Percentiles rank a stretch among this genome's conserved stretches.
Evolutionary conservation across 2,113 vertebrate species (phyloP).

Genomic region (Oryzias woworae): DNA sequence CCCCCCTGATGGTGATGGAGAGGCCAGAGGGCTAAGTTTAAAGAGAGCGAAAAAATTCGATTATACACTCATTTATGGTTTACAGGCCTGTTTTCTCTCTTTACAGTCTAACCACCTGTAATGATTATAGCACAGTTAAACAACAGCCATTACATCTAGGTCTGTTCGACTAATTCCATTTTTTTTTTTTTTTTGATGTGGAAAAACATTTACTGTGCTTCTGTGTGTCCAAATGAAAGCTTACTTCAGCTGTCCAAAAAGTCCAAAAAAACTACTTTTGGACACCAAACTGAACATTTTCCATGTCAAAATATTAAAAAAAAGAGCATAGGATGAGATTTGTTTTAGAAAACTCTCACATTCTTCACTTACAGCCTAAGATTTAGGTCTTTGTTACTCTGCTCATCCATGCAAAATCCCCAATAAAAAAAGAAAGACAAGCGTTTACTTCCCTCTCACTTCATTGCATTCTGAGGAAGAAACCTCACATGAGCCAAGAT

Average conservation of each 20-base stretch:
- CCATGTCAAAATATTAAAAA: not conserved
- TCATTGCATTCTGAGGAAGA: not conserved
- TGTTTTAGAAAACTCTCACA: slow-evolving; percentile 24
- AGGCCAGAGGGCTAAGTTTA: slow-evolving; percentile 33
- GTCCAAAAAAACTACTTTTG: not conserved
- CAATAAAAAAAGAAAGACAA: no score
- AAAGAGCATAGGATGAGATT: slow-evolving; percentile 4
- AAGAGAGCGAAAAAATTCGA: not conserved
- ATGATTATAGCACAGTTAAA: not conserved
- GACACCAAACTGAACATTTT: not conserved
- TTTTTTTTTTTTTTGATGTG: not conserved
- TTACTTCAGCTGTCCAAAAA: no score
- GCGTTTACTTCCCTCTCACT: not conserved
- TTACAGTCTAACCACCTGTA: no score
- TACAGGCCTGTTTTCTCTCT: not conserved
- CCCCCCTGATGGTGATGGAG: slow-evolving; percentile 15
- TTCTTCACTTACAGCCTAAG: slow-evolving; percentile 10
- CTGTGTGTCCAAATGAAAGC: no score
- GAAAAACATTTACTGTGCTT: not conserved
- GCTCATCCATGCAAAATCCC: slow-evolving; percentile 2
- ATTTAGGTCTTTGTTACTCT: not conserved
- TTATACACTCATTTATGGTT: not conserved
- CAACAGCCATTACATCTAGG: not conserved
- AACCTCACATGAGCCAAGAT: slow-evolving; percentile 3
- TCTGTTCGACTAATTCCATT: not conserved